Conservation (phyloP, 2,797 vertebrate species). For the Myiotriccus ornatus region DNA sequence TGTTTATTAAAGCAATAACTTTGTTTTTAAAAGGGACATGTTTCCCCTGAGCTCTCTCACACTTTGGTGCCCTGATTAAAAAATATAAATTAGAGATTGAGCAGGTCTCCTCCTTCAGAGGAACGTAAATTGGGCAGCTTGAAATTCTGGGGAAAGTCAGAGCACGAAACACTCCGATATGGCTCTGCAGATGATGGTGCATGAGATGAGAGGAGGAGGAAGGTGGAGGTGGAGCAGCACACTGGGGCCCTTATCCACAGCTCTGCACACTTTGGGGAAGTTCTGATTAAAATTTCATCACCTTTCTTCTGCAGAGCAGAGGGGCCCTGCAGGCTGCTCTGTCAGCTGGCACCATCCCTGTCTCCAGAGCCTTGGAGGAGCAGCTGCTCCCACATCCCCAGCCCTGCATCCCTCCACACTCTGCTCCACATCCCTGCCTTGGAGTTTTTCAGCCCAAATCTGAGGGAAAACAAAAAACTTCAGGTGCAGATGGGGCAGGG, state of each 20-base stretch:
- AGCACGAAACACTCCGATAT: neutral
- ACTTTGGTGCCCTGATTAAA: conserved; percentile 59
- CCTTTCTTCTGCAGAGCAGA: neutral
- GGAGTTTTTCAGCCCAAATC: neutral
- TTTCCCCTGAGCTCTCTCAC: conserved; percentile 29
- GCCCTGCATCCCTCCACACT: neutral
- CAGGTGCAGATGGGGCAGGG: neutral
- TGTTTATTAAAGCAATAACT: conserved; percentile 74
- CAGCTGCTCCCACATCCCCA: accelerated
- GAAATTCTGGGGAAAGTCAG: neutral
- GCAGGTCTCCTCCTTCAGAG: neutral
- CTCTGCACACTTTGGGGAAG: neutral
- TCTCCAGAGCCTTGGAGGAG: neutral
- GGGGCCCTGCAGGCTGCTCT: neutral
- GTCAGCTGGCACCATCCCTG: neutral
- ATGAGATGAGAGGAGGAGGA: neutral
- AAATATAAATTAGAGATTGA: conserved; percentile 52
- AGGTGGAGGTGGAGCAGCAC: neutral
- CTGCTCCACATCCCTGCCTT: neutral
- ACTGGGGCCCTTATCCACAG: neutral
- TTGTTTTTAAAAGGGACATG: conserved; percentile 56
- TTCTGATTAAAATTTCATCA: neutral
- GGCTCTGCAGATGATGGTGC: accelerated
- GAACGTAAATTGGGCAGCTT: neutral
- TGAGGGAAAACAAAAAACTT: neutral